phyloP scores from a whole-genome alignment of 2,888 invertebrate genomes.

The Eupithecia subumbrata region DNA sequence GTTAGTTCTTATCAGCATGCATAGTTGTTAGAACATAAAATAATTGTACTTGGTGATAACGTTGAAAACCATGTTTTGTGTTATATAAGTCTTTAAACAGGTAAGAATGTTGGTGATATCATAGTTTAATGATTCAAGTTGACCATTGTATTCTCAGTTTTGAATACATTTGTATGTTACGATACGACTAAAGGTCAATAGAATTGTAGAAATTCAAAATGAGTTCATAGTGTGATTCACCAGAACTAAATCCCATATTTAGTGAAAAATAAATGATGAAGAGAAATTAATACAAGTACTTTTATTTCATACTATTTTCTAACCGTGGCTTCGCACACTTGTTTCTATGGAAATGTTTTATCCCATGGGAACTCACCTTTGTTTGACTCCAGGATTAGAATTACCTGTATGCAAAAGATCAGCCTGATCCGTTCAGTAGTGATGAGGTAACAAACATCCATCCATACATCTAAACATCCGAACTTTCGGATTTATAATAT shows the following conservation, averaged over 20 bases:
- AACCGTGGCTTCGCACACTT: no score
- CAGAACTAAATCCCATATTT: background rate
- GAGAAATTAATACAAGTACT: no score
- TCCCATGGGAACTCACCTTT: no score
- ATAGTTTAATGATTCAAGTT: background rate
- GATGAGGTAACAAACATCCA: no score
- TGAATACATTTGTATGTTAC: background rate
- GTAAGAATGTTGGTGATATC: background rate
- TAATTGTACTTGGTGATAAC: conserved; percentile 21
- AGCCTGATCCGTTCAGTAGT: no score
- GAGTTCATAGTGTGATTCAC: background rate
- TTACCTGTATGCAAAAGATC: no score
- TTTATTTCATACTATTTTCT: no score
- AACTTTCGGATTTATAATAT: no score
- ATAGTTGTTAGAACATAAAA: conserved; percentile 28
- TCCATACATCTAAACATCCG: no score
- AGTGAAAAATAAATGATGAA: background rate
- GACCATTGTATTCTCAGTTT: background rate
- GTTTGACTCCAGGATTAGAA: no score
- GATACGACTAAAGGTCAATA: background rate
- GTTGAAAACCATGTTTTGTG: background rate
- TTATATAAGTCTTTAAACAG: background rate
- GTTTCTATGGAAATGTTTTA: no score
- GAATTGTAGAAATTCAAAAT: background rate
- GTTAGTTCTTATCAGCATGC: conserved; percentile 33